Percentiles rank a stretch among this genome's conserved stretches.
These are phyloP conservation scores for Vanessa atalanta DNA, from an alignment of 1,140 invertebrate species.

Conservation along the genomic window DNA sequence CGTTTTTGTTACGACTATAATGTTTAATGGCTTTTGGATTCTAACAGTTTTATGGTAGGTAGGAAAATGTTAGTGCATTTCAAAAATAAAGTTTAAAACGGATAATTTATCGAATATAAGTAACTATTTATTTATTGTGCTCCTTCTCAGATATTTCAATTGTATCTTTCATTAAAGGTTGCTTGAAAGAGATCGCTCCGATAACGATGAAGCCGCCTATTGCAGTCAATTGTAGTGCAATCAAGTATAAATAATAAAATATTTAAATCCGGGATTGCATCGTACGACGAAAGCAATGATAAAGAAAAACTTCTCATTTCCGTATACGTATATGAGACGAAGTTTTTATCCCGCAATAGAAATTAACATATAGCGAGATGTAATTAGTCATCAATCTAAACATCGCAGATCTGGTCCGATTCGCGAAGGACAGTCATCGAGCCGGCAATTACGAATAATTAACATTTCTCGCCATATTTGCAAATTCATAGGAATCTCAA, in stretches of 20 bases:
- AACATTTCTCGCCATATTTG: conserved; percentile 50
- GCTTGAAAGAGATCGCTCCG: too few relatives aligned
- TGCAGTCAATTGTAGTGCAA: too few relatives aligned
- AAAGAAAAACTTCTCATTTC: background rate
- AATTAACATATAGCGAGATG: conserved; percentile 10
- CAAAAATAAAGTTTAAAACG: background rate
- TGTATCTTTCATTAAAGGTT: too few relatives aligned
- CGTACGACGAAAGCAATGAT: background rate
- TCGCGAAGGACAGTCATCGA: conserved; percentile 46
- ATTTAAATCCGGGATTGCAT: background rate
- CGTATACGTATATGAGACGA: background rate
- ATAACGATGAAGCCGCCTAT: too few relatives aligned
- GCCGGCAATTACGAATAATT: conserved; percentile 55
- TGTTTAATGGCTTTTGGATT: background rate
- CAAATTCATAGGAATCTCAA: conserved; percentile 23
- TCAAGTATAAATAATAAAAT: too few relatives aligned
- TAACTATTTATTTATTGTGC: too few relatives aligned
- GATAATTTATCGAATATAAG: too few relatives aligned
- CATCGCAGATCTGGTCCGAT: background rate
- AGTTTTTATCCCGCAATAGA: background rate
- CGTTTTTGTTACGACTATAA: conserved; percentile 4
- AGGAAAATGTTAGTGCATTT: background rate
- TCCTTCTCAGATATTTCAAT: too few relatives aligned
- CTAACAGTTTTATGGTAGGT: background rate
- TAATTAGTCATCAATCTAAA: conserved; percentile 17